Evolutionary conservation across 1,140 invertebrate genomes (phyloP), one percentile per base, ranked within the genome.

Genomic region (Drosophila grimshawi): DNA sequence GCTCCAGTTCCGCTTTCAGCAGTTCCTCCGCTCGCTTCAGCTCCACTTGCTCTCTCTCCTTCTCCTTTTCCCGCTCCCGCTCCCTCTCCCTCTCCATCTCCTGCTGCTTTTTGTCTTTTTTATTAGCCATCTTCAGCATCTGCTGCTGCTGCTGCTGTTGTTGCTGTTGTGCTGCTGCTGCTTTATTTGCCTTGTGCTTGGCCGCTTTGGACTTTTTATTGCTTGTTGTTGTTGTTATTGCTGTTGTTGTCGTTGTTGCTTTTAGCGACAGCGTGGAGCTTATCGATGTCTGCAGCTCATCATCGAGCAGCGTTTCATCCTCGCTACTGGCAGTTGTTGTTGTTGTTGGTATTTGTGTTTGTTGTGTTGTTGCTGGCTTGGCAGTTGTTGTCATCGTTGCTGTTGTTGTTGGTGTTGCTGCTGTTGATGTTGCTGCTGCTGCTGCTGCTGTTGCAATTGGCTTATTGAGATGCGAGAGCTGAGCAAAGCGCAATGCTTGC

Each of bases 401-500:
- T 32, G 29, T 7, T 45, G 39, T 8, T 59, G 30, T 11, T 41
- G 53, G 3, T 32, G 19, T 32, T 11, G 56, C 35, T 19, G 37
- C 32, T 56, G 8, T 4, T 57, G 11, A 33, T 59, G n/a, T 33
- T 56, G 41, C 7, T 10, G n/a, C 5, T 33, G 48, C 5, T 33
- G 48, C 2, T 39, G 35, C 4, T 56, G 53, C 3, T 39, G 10
- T 27, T 19, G 52, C 33, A 33, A 39, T 43, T 43, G 83, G 83
- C 70, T 86, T 86, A 57, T 89, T 89, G 1, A 91, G 72, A 62
- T 78, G 76, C 27, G 73, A 88, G 1, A 83, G 49, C 48, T 90
- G 70, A 4, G 76, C 81, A 55, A 85, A 90, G 30, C 74, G 78
- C n/a, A 69, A 41, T 5, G 71, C 73, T 11, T 82, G 86, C 5